These are phyloP conservation scores for Callosobruchus maculatus DNA, from an alignment of 2,888 invertebrate genomes.

Conservation along the genomic window DNA sequence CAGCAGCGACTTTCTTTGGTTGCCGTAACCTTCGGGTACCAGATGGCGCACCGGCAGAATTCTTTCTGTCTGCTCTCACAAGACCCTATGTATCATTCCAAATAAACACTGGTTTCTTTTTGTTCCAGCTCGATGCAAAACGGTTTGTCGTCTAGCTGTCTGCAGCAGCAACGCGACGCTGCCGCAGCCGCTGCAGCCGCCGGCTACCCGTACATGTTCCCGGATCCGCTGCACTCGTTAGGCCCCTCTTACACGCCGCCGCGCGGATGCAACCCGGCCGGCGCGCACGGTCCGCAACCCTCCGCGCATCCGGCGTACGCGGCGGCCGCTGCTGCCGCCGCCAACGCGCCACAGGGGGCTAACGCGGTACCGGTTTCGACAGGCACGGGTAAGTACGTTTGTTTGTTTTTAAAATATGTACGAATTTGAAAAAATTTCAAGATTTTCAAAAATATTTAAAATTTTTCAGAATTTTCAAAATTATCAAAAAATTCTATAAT, in stretches of 20 bases:
- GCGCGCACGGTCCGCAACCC: slow-evolving; percentile 72
- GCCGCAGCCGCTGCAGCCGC: slow-evolving; percentile 55
- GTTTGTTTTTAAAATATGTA: too few species aligned
- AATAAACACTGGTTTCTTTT: too few species aligned
- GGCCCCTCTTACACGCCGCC: slow-evolving; percentile 72
- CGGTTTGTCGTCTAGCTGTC: slow-evolving; percentile 75
- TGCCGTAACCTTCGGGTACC: too few species aligned
- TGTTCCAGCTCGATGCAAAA: slow-evolving; percentile 79
- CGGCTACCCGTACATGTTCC: slow-evolving; percentile 87
- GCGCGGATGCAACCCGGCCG: slow-evolving; percentile 67
- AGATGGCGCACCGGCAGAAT: too few species aligned
- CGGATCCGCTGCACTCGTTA: slow-evolving; percentile 76
- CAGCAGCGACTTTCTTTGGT: too few species aligned
- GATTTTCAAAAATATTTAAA: too few species aligned
- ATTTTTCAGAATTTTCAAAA: too few species aligned
- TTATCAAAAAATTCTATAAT: too few species aligned
- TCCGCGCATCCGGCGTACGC: slow-evolving; percentile 63
- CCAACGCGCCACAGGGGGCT: slow-evolving; percentile 53
- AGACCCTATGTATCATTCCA: too few species aligned
- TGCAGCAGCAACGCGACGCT: slow-evolving; percentile 70
- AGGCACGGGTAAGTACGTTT: slow-evolving; percentile 51
- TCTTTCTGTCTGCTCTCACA: too few species aligned
- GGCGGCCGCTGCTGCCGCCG: slow-evolving; percentile 21
- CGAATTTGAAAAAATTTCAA: too few species aligned
- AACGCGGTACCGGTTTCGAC: slow-evolving; percentile 46